These are phyloP conservation scores for Asbolus verrucosus DNA, from an alignment of 1,140 invertebrate genomes.

Conservation along the genomic window DNA sequence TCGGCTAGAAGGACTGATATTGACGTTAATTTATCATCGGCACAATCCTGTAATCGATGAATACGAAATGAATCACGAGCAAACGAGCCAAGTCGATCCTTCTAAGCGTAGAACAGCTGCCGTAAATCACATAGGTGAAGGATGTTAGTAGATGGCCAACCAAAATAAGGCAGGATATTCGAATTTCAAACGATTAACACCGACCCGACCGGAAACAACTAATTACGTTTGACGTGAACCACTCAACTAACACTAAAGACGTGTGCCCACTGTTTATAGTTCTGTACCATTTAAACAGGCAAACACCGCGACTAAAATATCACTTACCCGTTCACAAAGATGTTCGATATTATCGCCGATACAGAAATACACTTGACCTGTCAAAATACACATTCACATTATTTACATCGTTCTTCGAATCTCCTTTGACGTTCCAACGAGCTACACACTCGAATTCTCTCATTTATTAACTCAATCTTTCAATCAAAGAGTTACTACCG, in stretches of 20 bases:
- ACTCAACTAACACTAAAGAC: constrained; percentile 58
- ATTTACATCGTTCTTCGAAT: constrained; percentile 29
- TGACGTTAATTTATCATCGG: constrained; percentile 53
- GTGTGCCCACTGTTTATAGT: constrained; percentile 47
- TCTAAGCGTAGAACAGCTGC: constrained; percentile 49
- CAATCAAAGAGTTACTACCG: constrained; percentile 12
- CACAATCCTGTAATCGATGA: constrained; percentile 53
- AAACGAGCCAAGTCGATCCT: constrained; percentile 44
- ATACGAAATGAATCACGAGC: constrained; percentile 52
- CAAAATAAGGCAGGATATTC: constrained; percentile 62
- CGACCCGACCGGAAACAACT: constrained; percentile 59
- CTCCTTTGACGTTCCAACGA: constrained; percentile 34
- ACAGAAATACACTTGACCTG: constrained; percentile 38
- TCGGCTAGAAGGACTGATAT: constrained; percentile 22
- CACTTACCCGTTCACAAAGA: constrained; percentile 31
- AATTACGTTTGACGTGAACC: constrained; percentile 62
- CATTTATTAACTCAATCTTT: constrained; percentile 23
- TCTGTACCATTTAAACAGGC: constrained; percentile 38
- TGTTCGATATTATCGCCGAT: constrained; percentile 28
- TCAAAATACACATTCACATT: constrained; percentile 29
- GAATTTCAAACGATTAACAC: constrained; percentile 62
- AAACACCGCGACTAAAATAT: constrained; percentile 33
- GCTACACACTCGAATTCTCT: background rate
- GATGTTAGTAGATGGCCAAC: constrained; percentile 57
- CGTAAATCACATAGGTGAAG: constrained; percentile 53